A percentile compares a stretch with the other conserved stretches of the same genome.
Conservation (phyloP, 2,888 invertebrate species). For the Cantharis rufa region DNA sequence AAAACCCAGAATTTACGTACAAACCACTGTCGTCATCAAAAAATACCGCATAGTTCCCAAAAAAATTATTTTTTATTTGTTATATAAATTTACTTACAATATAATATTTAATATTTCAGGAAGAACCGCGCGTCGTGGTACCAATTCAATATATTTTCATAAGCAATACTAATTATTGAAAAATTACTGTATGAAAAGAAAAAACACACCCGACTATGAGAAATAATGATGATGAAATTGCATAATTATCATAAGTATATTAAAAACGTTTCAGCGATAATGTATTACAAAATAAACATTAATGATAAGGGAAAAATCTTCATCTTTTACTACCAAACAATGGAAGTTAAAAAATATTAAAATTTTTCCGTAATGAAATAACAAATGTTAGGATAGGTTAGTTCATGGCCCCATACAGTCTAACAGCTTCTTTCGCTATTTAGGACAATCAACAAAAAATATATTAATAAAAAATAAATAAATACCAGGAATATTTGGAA, state of each 20-base stretch:
- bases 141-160: not conserved
- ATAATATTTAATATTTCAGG: not conserved
- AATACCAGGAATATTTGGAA: too few relatives aligned
- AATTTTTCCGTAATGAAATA: too few relatives aligned
- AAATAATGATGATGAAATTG: not conserved
- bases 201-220: not conserved
- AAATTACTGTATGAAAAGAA: not conserved
- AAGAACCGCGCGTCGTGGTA: not conserved
- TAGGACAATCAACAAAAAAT: too few relatives aligned
- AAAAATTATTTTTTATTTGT: too few relatives aligned
- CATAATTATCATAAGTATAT: not conserved
- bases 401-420: too few relatives aligned
- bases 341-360: not conserved
- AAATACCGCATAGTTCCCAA: too few relatives aligned
- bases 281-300: not conserved
- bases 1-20: not conserved
- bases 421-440: too few relatives aligned
- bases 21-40: not conserved
- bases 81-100: not conserved
- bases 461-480: too few relatives aligned
- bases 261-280: not conserved
- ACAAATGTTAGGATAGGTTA: too few relatives aligned
- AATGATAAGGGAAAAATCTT: not conserved
- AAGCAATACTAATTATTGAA: not conserved
- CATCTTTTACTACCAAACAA: not conserved